A percentile compares a stretch with the other conserved stretches of the same genome.
Conservation (phyloP, 2,113 vertebrate genomes). For the Hippocampus mohnikei region DNA sequence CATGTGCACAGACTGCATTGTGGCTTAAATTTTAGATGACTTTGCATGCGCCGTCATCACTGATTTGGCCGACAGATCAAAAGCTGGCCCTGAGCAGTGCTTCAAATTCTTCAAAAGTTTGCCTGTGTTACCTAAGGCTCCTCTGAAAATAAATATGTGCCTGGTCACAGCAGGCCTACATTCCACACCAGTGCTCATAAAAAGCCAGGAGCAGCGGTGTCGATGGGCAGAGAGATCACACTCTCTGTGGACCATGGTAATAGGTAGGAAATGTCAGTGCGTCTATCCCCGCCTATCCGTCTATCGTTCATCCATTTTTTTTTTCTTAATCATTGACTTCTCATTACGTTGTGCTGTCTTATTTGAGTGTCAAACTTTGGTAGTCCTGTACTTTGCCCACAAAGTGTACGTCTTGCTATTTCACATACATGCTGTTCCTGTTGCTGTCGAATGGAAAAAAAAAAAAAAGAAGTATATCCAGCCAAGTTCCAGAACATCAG, state of each 20-base stretch:
- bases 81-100: not conserved
- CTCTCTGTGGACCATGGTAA: constrained; percentile 48
- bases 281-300: constrained; percentile 32
- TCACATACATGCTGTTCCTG: not conserved
- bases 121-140: constrained; percentile 2
- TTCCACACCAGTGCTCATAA: constrained; percentile 32
- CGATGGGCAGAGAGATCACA: constrained; percentile 16
- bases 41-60: not conserved
- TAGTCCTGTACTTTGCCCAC: not conserved
- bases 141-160: constrained; percentile 15
- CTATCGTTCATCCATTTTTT: constrained; percentile 17
- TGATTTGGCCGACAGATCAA: not conserved
- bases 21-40: not conserved
- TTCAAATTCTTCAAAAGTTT: constrained; percentile 12
- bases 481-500: too few relatives aligned
- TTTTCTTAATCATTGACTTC: constrained; percentile 7
- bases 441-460: too few relatives aligned
- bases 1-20: not conserved
- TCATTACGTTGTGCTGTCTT: not conserved
- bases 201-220: constrained; percentile 15
- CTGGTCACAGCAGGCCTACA: constrained; percentile 23
- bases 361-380: not conserved
- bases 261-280: constrained; percentile 55
- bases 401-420: not conserved
- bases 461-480: too few relatives aligned